phyloP scores from a whole-genome alignment of 2,888 invertebrate genomes.

The Aquatica leii region DNA sequence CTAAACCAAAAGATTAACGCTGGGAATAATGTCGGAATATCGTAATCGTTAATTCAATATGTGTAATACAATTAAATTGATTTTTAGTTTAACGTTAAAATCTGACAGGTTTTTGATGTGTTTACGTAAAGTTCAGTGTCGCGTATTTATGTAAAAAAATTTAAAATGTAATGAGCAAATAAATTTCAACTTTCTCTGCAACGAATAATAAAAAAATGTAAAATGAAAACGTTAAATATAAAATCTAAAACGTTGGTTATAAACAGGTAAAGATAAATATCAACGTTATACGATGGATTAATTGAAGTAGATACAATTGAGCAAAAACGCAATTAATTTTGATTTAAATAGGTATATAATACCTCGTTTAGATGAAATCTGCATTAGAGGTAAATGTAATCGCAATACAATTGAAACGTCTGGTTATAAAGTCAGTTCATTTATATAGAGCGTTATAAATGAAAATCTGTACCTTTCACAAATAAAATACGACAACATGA shows the following conservation, averaged over 20 bases:
- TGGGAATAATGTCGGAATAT: too few relatives aligned
- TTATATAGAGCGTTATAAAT: constrained; percentile 47
- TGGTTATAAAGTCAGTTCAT: constrained; percentile 54
- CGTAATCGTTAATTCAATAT: too few relatives aligned
- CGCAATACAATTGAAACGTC: constrained; percentile 55
- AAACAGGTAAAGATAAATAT: constrained; percentile 14
- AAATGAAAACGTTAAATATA: not conserved
- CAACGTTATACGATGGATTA: constrained; percentile 7
- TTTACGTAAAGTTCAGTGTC: too few relatives aligned
- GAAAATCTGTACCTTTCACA: constrained; percentile 49
- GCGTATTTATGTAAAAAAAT: too few relatives aligned
- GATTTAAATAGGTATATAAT: constrained; percentile 45
- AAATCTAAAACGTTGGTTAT: constrained; percentile 1
- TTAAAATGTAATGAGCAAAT: not conserved
- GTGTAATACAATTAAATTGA: too few relatives aligned
- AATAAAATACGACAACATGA: constrained; percentile 43
- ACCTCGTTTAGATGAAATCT: constrained; percentile 51
- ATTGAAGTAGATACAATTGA: constrained; percentile 14
- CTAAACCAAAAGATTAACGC: too few relatives aligned
- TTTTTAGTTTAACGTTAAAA: too few relatives aligned
- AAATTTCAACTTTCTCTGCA: not conserved
- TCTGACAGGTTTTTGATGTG: too few relatives aligned
- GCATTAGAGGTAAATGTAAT: constrained; percentile 50
- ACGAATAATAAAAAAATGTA: constrained; percentile 3
- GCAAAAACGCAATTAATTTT: constrained; percentile 37